Evolutionary conservation across 2,797 vertebrate genomes (phyloP), one percentile per base, ranked within the genome.

Genomic region (Cichlasoma orientale): DNA sequence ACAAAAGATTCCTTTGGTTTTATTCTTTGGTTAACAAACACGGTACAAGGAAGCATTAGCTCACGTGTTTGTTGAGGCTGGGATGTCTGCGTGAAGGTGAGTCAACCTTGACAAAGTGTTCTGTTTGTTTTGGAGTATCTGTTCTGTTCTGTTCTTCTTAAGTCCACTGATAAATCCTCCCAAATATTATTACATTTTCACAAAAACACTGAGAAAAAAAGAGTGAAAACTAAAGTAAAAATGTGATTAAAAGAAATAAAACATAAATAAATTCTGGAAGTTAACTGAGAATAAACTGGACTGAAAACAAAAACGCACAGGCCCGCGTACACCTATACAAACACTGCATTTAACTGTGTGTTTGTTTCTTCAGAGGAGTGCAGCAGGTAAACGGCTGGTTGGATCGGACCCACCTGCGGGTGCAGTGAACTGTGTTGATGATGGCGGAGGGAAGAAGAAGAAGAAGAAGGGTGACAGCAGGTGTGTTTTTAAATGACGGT

Each of bases 391-490:
- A 77, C 82, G 68, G 53, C 16, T 61, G 23, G 83, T 75, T 0
- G 75, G 66, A 5, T 38, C 58, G 68, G 36, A 82, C 1, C 23
- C 53, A 1, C 33, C 69, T 27, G 74, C 27, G 44, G 84, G 71
- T 1, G 61, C 13, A 50, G 79, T 16, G 58, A 47, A 4, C 33
- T 16, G 66, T 56, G 78, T 61, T 7, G 85, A 81, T 3, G 44
- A 44, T 5, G 31, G n/a, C 0, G 25, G 7, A 66, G 73, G 5
- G 61, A 92, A 78, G 31, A 89, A 18, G 71, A 92, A 73, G 11
- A 89, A 61, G 56, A 92, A 82, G 73, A 91, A 71, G 59, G 91
- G 14, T 21, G 38, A n/a, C 38, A 82, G 63, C 78, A 90, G 89
- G 92, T 93, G 73, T 74, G 80, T 85, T 66, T 47, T 47, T 27